Evolutionary conservation across 2,888 invertebrate genomes (phyloP), one percentile per base, ranked within the genome.

Genomic region (Pristionchus maxplancki): DNA sequence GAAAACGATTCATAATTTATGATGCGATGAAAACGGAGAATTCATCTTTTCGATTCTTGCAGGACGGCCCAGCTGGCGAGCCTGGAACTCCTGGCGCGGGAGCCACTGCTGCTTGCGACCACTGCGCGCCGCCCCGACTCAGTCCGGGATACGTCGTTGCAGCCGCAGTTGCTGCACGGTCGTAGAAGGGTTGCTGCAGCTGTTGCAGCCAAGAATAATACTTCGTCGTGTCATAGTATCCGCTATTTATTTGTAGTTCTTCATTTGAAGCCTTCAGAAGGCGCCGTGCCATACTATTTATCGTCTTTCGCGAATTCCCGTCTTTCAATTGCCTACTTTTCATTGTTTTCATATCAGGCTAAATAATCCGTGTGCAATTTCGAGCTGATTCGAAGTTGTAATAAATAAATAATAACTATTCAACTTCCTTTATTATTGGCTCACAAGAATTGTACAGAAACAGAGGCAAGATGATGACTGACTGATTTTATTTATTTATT

Each of bases 61-160:
- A 87, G 86, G 86, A 87, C 13, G 86, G 86, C 4, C 48, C 48
- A 0, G 31, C 67, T 1, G 86, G 86, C 37, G 86, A 50, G 67
- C 28, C 28, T 17, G 86, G 86, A 1, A 3, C 20, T 8, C 4
- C 86, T 6, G 86, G 86, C 5, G 31, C 62, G 0, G 85, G 86
- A 0, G 50, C 34, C 0, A 17, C 34, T 0, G 20, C 71, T 20
- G 48, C 71, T 1, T 87, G 86, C 44, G 86, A 71, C 31, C 86
- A 87, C 71, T 87, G 86, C 28, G 24, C 86, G 9, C 71, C 37
- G 5, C 86, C 86, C 28, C 86, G 86, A 24, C 71, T 87, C 86
- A 48, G 48, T 50, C 86, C 86, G 8, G 86, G 86, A 48, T 87
- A 87, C 40, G n/a, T 87, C 71, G 50, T 87, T 9, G 82, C 82